phyloP scores from a whole-genome alignment of 2,797 vertebrate genomes.

The Poeciliopsis turneri region DNA sequence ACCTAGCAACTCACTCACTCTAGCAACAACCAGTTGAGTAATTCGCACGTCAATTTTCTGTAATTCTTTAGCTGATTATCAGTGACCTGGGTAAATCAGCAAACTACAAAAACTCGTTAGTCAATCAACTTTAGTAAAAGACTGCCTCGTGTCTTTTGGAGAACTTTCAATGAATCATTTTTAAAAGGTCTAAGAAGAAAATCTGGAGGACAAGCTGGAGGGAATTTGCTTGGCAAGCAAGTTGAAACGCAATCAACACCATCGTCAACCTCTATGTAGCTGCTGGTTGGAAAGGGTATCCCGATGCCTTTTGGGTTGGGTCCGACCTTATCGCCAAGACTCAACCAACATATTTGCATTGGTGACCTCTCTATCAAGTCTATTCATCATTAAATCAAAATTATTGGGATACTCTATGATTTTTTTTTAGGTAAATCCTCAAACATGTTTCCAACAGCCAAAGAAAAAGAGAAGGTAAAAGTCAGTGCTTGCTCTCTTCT shows the following conservation, averaged over 20 bases:
- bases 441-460: neutral
- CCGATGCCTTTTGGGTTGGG: neutral
- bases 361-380: neutral
- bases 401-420: neutral
- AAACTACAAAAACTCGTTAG: neutral
- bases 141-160: neutral
- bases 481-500: neutral
- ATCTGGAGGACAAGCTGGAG: neutral
- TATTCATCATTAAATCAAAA: neutral
- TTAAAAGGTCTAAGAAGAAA: neutral
- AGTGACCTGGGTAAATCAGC: neutral
- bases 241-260: neutral
- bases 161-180: neutral
- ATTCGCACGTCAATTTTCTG: neutral
- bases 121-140: neutral
- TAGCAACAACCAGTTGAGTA: too few relatives aligned
- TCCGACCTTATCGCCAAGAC: neutral
- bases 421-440: neutral
- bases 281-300: neutral
- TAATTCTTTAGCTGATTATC: neutral
- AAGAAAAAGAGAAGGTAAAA: neutral
- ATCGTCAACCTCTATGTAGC: neutral
- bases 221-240: neutral
- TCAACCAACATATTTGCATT: neutral
- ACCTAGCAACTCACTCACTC: too few relatives aligned